Conservation (phyloP, 2,888 invertebrate species). For the Aricia artaxerxes region DNA sequence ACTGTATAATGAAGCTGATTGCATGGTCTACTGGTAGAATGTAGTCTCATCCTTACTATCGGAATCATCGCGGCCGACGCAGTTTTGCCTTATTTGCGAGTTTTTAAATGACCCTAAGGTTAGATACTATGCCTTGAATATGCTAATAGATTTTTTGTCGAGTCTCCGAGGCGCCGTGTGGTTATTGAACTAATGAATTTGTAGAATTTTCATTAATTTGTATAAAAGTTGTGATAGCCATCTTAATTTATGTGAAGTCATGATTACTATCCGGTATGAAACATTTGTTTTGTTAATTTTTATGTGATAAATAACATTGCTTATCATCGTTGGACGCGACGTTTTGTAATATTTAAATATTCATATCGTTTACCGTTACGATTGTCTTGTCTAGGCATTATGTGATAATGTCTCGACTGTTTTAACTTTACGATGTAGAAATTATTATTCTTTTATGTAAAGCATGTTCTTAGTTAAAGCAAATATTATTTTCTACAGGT, state of each 20-base stretch:
- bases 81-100: conserved; percentile 5
- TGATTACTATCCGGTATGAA: not conserved
- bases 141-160: conserved; percentile 12
- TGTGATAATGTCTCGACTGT: not conserved
- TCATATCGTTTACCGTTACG: conserved; percentile 2
- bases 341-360: conserved; percentile 12
- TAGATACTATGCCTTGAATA: not conserved
- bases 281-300: conserved; percentile 18
- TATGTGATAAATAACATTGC: not conserved
- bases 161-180: conserved; percentile 5
- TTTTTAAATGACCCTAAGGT: conserved; percentile 20
- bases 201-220: conserved; percentile 21
- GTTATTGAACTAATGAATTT: conserved; percentile 23
- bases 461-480: not conserved
- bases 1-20: no score
- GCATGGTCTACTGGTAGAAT: no score
- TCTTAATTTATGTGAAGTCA: conserved; percentile 24
- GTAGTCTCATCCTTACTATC: not conserved
- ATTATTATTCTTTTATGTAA: not conserved
- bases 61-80: not conserved
- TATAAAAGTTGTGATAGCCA: not conserved
- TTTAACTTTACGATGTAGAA: not conserved
- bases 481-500: not conserved
- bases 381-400: not conserved
- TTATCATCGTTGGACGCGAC: conserved; percentile 2